These are phyloP conservation scores for Copidosoma floridanum DNA, from an alignment of 1,140 invertebrate species.

Conservation along the genomic window DNA sequence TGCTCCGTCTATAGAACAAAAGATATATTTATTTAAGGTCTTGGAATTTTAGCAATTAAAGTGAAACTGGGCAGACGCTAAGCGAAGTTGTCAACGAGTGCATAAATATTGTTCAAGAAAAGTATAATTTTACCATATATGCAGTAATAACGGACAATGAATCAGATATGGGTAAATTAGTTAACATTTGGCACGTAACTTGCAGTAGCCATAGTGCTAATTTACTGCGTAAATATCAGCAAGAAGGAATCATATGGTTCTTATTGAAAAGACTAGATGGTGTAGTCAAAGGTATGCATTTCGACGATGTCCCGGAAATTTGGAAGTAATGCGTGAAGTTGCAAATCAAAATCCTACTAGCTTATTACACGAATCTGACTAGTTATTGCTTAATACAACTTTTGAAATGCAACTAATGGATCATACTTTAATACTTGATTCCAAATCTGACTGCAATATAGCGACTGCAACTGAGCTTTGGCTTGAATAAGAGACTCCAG, in stretches of 20 bases:
- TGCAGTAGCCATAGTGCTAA: constrained; percentile 19
- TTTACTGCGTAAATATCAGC: constrained; percentile 11
- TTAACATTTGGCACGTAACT: constrained; percentile 18
- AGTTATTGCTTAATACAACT: too few relatives aligned
- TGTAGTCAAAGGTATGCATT: constrained; percentile 13
- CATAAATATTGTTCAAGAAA: constrained; percentile 5
- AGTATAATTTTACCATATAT: constrained; percentile 23
- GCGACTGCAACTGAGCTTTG: neutral
- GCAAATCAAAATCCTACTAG: neutral
- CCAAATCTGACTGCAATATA: neutral
- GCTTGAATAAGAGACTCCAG: neutral
- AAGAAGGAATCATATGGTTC: constrained; percentile 11
- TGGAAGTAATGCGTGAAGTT: constrained; percentile 9
- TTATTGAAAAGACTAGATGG: constrained; percentile 15
- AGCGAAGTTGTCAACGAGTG: constrained; percentile 5
- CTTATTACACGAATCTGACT: too few relatives aligned
- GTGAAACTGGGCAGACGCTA: neutral
- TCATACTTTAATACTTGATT: too few relatives aligned
- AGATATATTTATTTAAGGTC: neutral
- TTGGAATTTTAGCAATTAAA: neutral
- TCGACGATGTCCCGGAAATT: constrained; percentile 11
- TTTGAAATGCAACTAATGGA: too few relatives aligned
- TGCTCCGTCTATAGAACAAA: neutral
- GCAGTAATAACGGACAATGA: constrained; percentile 20
- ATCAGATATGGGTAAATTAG: constrained; percentile 15